phyloP scores from a whole-genome alignment of 2,888 invertebrate species.

The Agrotis exclamationis region DNA sequence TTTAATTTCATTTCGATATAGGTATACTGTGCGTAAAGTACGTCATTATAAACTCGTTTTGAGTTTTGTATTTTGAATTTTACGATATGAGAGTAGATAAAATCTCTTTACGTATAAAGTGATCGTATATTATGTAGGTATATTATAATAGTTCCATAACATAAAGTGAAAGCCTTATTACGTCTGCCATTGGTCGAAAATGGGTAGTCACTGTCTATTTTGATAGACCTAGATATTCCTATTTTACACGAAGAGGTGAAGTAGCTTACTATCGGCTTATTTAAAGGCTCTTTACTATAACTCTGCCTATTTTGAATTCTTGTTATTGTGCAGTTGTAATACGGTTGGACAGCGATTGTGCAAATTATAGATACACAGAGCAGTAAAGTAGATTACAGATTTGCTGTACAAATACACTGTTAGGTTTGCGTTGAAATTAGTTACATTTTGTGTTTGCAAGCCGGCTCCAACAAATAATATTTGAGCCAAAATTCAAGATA shows the following conservation, averaged over 20 bases:
- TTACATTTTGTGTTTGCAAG: background rate
- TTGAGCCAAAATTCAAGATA: background rate
- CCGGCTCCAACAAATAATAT: too few species aligned
- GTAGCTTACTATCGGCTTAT: background rate
- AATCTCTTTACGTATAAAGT: too few species aligned
- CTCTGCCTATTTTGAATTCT: constrained; percentile 3
- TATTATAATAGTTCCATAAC: too few species aligned
- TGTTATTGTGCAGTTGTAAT: background rate
- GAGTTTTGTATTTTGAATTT: too few species aligned
- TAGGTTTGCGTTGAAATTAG: background rate
- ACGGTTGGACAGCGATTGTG: background rate
- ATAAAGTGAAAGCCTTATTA: too few species aligned
- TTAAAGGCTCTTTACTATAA: background rate
- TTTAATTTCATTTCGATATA: too few species aligned
- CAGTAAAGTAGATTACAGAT: background rate
- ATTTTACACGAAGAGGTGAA: background rate
- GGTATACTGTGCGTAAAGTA: too few species aligned
- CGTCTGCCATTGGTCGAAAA: background rate
- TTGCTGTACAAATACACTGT: background rate
- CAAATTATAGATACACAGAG: background rate
- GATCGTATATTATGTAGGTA: too few species aligned
- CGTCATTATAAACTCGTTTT: too few species aligned
- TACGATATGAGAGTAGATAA: too few species aligned
- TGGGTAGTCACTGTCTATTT: background rate
- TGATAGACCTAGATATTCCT: background rate